Conservation (phyloP, 2,888 invertebrate genomes). For the Ochropleura leucogaster region DNA sequence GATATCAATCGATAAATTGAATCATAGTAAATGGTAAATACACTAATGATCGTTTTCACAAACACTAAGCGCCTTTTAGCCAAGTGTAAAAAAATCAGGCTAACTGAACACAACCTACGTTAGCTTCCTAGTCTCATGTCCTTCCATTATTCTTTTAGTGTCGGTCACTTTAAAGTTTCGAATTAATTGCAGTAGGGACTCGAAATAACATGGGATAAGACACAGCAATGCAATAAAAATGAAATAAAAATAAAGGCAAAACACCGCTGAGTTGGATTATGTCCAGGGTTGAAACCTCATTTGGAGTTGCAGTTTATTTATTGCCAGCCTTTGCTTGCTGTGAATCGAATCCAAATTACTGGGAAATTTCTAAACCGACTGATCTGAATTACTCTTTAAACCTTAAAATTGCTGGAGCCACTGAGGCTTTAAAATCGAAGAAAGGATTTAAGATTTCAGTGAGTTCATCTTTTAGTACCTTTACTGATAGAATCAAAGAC, state of each 20-base stretch:
- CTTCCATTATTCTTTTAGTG: background rate
- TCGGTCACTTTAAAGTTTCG: background rate
- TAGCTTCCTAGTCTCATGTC: background rate
- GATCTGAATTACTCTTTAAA: constrained; percentile 62
- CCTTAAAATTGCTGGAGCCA: constrained; percentile 12
- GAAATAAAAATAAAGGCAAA: constrained; percentile 77
- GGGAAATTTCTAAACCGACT: constrained; percentile 75
- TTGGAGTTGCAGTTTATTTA: constrained; percentile 87
- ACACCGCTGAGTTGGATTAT: constrained; percentile 83
- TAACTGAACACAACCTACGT: background rate
- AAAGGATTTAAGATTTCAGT: background rate
- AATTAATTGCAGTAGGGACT: constrained; percentile 11
- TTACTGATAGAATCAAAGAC: background rate
- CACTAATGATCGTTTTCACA: background rate
- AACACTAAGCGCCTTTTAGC: background rate
- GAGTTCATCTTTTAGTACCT: background rate
- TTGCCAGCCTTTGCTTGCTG: constrained; percentile 80
- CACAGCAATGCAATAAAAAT: constrained; percentile 76
- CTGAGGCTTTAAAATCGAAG: background rate
- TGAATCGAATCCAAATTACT: constrained; percentile 87
- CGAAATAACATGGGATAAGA: constrained; percentile 18
- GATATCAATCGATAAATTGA: background rate
- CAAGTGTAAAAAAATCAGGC: background rate
- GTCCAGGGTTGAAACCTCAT: constrained; percentile 83
- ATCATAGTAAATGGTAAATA: background rate